Evolutionary conservation across 2,113 vertebrate species (phyloP).

Genomic region (Excalfactoria chinensis): DNA sequence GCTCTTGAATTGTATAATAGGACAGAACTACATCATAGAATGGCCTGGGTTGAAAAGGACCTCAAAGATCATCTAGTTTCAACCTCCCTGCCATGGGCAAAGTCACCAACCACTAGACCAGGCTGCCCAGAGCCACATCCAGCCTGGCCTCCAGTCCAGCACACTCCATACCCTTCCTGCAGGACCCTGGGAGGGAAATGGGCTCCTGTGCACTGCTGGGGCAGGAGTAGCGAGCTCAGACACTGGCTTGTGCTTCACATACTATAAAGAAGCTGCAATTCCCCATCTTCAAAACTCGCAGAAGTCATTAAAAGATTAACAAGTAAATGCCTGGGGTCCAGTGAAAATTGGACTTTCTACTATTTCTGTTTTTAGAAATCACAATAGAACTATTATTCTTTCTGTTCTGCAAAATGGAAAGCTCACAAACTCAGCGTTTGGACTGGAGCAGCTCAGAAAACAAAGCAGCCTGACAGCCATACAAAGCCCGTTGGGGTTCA

Average conservation of each 20-base stretch:
- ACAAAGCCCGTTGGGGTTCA: background rate
- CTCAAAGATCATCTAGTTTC: no score
- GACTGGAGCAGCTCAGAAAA: background rate
- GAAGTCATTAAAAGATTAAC: constrained; percentile 13
- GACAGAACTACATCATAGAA: no score
- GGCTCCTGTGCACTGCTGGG: background rate
- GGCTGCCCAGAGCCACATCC: no score
- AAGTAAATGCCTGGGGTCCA: background rate
- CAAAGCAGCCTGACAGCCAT: background rate
- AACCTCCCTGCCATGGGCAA: no score
- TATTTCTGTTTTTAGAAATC: constrained; percentile 21
- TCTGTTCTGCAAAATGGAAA: background rate
- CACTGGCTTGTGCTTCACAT: background rate
- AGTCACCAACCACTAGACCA: no score
- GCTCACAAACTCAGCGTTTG: background rate
- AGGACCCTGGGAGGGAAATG: background rate
- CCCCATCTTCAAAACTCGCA: background rate
- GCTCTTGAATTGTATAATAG: background rate
- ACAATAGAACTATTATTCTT: constrained; percentile 30
- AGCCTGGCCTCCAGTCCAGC: background rate
- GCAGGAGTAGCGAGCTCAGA: background rate
- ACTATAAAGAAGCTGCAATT: background rate
- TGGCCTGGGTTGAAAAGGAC: no score
- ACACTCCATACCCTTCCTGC: background rate
- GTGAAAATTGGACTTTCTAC: background rate